These are phyloP conservation scores for Tachina fera DNA, from an alignment of 2,888 invertebrate genomes.

Conservation along the genomic window DNA sequence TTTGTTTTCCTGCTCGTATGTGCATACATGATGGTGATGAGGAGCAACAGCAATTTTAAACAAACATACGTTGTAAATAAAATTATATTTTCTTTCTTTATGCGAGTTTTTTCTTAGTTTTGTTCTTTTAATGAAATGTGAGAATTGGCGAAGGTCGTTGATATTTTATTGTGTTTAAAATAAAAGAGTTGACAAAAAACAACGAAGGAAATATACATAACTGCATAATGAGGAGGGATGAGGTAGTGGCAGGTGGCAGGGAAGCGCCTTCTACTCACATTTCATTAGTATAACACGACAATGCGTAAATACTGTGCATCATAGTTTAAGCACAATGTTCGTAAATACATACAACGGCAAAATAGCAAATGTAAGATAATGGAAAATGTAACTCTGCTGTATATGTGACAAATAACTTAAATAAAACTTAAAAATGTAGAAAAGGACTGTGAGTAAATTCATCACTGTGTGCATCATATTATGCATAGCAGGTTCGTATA, in stretches of 20 bases:
- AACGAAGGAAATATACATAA: not conserved
- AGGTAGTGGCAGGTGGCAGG: not conserved
- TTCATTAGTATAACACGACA: not conserved
- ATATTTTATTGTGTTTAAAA: constrained; percentile 12
- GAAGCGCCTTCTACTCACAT: not conserved
- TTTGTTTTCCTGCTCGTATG: not conserved
- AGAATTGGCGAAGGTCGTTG: constrained; percentile 68
- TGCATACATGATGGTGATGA: not conserved
- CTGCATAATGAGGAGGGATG: not conserved
- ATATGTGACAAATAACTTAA: too few relatives aligned
- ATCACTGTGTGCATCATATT: too few relatives aligned
- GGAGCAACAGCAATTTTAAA: not conserved
- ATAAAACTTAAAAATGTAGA: too few relatives aligned
- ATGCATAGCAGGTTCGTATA: too few relatives aligned
- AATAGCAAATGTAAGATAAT: too few relatives aligned
- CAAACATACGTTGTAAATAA: constrained; percentile 57
- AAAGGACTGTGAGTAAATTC: too few relatives aligned
- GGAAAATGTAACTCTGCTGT: too few relatives aligned
- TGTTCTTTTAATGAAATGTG: constrained; percentile 66
- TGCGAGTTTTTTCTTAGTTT: not conserved
- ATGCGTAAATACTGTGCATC: too few relatives aligned
- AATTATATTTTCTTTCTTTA: constrained; percentile 5
- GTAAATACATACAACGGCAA: too few relatives aligned
- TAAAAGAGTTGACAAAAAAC: constrained; percentile 12
- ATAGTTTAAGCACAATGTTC: too few relatives aligned